A percentile compares a stretch with the other conserved stretches of the same genome.
phyloP scores from a whole-genome alignment of 2,888 invertebrate genomes.

The Trilocha varians region DNA sequence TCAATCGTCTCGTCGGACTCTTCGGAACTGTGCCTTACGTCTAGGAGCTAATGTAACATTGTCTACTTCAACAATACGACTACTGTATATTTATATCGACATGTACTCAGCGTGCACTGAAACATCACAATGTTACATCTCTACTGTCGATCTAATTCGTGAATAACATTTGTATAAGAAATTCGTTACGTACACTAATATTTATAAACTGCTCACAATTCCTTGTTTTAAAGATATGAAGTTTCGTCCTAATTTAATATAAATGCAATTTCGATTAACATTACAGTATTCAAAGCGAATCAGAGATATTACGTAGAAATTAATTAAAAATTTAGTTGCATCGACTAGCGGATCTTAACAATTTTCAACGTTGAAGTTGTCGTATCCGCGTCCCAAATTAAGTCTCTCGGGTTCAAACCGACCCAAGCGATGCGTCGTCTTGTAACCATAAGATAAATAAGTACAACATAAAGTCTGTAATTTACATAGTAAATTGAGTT shows the following conservation, averaged over 20 bases:
- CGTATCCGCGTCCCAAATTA: slow-evolving; percentile 4
- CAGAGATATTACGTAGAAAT: not conserved
- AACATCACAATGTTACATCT: not conserved
- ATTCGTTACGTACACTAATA: slow-evolving; percentile 53
- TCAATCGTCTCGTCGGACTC: not conserved
- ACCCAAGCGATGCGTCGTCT: no score
- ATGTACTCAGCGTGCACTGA: not conserved
- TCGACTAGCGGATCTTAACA: not conserved
- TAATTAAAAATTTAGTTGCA: not conserved
- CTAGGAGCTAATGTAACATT: slow-evolving; percentile 52
- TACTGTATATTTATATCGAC: slow-evolving; percentile 11
- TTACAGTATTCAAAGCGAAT: not conserved
- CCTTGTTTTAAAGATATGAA: slow-evolving; percentile 45
- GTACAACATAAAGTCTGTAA: no score
- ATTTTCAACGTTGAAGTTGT: slow-evolving; percentile 4
- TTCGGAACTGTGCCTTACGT: slow-evolving; percentile 13
- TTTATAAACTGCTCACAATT: slow-evolving; percentile 48
- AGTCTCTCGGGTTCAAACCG: no score
- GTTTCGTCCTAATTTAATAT: slow-evolving; percentile 21
- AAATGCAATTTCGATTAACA: slow-evolving; percentile 28
- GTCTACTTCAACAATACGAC: slow-evolving; percentile 56
- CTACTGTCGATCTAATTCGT: slow-evolving; percentile 25
- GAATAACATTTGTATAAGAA: slow-evolving; percentile 38
- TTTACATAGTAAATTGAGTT: no score
- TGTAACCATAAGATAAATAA: no score